Evolutionary conservation across 2,888 invertebrate species (phyloP).

Genomic region (Patella caerulea): DNA sequence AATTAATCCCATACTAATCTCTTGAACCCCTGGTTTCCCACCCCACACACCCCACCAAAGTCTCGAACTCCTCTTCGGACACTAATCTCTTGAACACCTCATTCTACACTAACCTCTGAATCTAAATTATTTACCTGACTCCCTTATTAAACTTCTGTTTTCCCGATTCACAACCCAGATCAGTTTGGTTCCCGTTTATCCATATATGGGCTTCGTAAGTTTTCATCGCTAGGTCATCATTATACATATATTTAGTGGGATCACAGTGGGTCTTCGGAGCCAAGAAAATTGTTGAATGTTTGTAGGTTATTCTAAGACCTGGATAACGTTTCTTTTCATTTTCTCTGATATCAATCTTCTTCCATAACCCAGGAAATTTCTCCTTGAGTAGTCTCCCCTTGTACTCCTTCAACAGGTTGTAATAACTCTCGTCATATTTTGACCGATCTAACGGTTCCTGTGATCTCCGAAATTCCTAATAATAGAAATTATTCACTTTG

Average conservation of each 20-base stretch:
- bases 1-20: no score
- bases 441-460: conserved; percentile 64
- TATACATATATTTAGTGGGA: conserved; percentile 71
- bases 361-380: conserved; percentile 58
- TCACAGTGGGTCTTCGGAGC: conserved; percentile 72
- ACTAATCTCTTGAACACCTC: neutral
- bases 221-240: conserved; percentile 70
- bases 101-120: neutral
- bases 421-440: conserved; percentile 67
- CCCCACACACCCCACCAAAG: no score
- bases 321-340: conserved; percentile 58
- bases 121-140: conserved; percentile 57
- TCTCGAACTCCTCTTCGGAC: no score
- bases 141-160: conserved; percentile 69
- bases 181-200: conserved; percentile 67
- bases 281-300: conserved; percentile 71
- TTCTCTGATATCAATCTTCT: conserved; percentile 64
- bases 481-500: conserved; percentile 1
- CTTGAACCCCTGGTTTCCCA: no score
- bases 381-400: conserved; percentile 59
- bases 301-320: conserved; percentile 68
- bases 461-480: conserved; percentile 68
- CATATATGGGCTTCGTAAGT: conserved; percentile 71
- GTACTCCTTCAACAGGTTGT: conserved; percentile 71
- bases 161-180: conserved; percentile 61